A percentile compares a stretch with the other conserved stretches of the same genome.
Evolutionary conservation across 2,888 invertebrate genomes (phyloP).

Genomic region (Sussaba pulchella): DNA sequence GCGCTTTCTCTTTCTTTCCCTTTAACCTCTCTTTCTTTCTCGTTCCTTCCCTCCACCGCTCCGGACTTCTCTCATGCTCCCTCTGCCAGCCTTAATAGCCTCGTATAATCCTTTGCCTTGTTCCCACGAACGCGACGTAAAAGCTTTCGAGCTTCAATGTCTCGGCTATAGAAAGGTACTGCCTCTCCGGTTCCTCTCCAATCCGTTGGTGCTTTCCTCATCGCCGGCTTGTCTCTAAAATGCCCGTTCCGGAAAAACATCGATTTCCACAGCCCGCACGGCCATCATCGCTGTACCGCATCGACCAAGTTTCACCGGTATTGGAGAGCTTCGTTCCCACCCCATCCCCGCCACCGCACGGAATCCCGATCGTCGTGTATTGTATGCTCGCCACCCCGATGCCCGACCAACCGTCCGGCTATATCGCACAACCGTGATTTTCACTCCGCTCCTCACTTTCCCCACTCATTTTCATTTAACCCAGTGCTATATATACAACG

Average conservation of each 20-base stretch:
- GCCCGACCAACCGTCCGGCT: background rate
- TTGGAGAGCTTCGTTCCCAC: slow-evolving; percentile 17
- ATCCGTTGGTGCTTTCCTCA: slow-evolving; percentile 45
- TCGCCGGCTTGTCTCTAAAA: slow-evolving; percentile 45
- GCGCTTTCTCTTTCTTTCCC: slow-evolving; percentile 51
- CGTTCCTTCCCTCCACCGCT: slow-evolving; percentile 15
- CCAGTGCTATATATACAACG: background rate
- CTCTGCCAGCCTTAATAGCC: slow-evolving; percentile 60
- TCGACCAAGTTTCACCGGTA: slow-evolving; percentile 20
- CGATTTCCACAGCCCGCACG: slow-evolving; percentile 50
- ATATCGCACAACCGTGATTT: slow-evolving; percentile 14
- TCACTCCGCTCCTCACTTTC: slow-evolving; percentile 10
- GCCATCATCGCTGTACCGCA: slow-evolving; percentile 20
- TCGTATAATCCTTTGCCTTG: slow-evolving; percentile 65
- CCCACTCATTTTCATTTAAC: slow-evolving; percentile 33
- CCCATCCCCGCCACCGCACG: slow-evolving; percentile 13
- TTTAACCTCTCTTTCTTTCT: slow-evolving; percentile 51
- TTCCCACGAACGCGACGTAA: slow-evolving; percentile 62
- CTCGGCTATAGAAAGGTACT: slow-evolving; percentile 37
- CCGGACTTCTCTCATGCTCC: slow-evolving; percentile 15
- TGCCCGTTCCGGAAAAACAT: slow-evolving; percentile 59
- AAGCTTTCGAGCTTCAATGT: slow-evolving; percentile 65
- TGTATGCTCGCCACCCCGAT: slow-evolving; percentile 7
- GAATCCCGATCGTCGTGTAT: background rate
- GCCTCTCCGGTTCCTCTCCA: slow-evolving; percentile 11